Percentiles rank a stretch among this genome's conserved stretches.
Conservation (phyloP, 2,797 vertebrate species). For the Sebastes glaucus region DNA sequence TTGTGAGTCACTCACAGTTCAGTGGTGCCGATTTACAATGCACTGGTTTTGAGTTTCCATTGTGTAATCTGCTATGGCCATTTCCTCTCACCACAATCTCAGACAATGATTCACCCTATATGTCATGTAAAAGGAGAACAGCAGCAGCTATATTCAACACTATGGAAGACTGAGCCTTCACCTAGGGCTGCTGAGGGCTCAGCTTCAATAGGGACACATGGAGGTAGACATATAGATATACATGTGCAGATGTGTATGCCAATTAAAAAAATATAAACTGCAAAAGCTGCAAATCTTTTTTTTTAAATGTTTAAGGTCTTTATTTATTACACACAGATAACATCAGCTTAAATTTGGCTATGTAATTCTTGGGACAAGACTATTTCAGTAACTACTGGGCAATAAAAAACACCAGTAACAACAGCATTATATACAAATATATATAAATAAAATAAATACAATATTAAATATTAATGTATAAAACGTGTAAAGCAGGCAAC, state of each 20-base stretch:
- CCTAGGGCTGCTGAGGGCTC: slow-evolving; percentile 7
- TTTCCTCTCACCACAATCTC: slow-evolving; percentile 57
- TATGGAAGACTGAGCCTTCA: background rate
- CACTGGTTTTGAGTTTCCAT: slow-evolving; percentile 47
- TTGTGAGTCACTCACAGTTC: slow-evolving; percentile 55
- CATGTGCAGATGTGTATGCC: background rate
- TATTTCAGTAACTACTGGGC: background rate
- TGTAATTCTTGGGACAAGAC: too few species aligned
- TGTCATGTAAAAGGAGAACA: slow-evolving; percentile 27
- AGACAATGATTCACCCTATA: slow-evolving; percentile 71
- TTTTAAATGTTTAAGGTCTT: background rate
- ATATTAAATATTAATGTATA: background rate
- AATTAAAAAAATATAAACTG: background rate
- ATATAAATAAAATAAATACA: background rate
- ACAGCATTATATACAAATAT: background rate
- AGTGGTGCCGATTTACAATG: slow-evolving; percentile 46
- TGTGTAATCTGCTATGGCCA: slow-evolving; percentile 49
- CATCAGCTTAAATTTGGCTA: too few species aligned
- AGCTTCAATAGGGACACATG: background rate
- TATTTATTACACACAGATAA: too few species aligned
- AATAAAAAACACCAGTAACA: background rate
- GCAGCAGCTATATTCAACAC: background rate
- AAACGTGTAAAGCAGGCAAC: background rate
- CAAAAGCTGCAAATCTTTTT: too few species aligned
- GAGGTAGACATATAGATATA: background rate